phyloP scores from a whole-genome alignment of 2,113 vertebrate species.

The Menidia beryllina region DNA sequence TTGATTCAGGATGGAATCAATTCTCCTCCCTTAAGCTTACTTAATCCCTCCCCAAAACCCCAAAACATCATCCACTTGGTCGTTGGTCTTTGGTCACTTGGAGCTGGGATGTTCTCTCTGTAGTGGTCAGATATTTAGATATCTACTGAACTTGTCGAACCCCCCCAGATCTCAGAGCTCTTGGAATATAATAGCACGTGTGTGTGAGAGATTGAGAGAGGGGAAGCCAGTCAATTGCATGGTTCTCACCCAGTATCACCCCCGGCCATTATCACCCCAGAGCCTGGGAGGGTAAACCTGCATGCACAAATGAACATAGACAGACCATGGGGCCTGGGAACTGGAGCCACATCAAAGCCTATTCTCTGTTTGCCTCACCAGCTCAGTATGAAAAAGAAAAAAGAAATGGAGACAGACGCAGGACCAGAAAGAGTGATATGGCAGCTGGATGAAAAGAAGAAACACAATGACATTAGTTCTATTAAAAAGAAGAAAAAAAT shows the following conservation, averaged over 20 bases:
- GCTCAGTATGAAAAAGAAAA: constrained; percentile 26
- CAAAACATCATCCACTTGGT: constrained; percentile 6
- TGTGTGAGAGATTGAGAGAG: not conserved
- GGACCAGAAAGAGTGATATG: constrained; percentile 5
- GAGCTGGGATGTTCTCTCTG: constrained; percentile 28
- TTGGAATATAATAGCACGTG: constrained; percentile 31
- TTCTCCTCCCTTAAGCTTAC: not conserved
- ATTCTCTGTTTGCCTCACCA: constrained; percentile 42
- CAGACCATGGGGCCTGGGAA: constrained; percentile 44
- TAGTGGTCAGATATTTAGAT: constrained; percentile 49
- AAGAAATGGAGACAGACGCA: not conserved
- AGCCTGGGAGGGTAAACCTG: constrained; percentile 35
- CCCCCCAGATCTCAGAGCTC: constrained; percentile 30
- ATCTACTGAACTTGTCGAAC: constrained; percentile 33
- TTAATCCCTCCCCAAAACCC: constrained; percentile 18
- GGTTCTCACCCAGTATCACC: constrained; percentile 20
- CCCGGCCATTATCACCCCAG: constrained; percentile 30
- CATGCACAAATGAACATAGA: constrained; percentile 29
- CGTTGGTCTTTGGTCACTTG: constrained; percentile 19
- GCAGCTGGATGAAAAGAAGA: constrained; percentile 16
- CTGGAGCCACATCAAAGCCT: constrained; percentile 62
- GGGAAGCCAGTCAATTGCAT: constrained; percentile 12
- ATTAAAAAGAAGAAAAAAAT: constrained; percentile 30
- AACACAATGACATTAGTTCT: constrained; percentile 28
- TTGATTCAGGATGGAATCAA: not conserved